Evolutionary conservation across 1,140 invertebrate species (phyloP), one percentile per base, ranked within the genome.

Genomic region (Euura lappo): DNA sequence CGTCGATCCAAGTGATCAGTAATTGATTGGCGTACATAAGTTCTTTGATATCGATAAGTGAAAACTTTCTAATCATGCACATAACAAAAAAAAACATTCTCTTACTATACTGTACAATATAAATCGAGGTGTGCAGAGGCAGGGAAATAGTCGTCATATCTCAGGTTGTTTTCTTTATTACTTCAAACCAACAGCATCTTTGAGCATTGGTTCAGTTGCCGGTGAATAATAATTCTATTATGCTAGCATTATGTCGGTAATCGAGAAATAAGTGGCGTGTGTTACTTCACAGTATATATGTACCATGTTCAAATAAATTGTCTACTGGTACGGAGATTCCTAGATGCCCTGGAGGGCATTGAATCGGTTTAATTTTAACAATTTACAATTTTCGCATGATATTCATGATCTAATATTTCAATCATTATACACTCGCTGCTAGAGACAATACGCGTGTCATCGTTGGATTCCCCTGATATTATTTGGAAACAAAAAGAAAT

Each of bases 151-250:
- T 71, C 60, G 68, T 71, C 65, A 44, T 77, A 79, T 71, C 64
- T 80, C 74, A 78, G 71, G 76, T 71, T 64, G 45, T 73, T 80
- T 80, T 75, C 77, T 80, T 60, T 60, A 60, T 60, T 60, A 78
- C 67, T 80, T 76, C 69, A 76, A 79, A 82, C 76, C 79, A 79
- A 77, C 80, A 80, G 75, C 73, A 64, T 76, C 74, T 73, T 79
- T 77, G 75, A 81, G 75, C 78, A 80, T 80, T 80, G 74, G 73
- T 80, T 81, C 79, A 74, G 71, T 75, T 78, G 79, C 74, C 74
- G 75, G 76, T 73, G 79, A 78, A 80, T 79, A 79, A 73, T 68
- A 44, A 47, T 28, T 70, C 69, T 13, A 44, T 70, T 70, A 70
- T 46, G 69, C 69, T 46, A 70, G 69, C 66, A 68, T 42, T 11